Conservation (phyloP, 2,113 vertebrate species). For the Oryctolagus cuniculus region DNA sequence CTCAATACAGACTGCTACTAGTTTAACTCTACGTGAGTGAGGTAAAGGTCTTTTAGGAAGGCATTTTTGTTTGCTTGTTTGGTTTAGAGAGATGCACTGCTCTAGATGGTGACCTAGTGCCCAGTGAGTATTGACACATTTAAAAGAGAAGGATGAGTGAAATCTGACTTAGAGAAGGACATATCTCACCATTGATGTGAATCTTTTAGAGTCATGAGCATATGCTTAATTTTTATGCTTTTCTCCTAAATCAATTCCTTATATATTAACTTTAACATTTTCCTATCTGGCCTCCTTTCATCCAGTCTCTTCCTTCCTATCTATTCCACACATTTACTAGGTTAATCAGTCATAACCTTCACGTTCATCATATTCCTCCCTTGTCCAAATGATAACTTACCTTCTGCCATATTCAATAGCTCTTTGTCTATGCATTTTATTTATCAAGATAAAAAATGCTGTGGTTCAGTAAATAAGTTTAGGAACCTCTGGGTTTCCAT, state of each 20-base stretch:
- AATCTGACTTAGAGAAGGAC: constrained; percentile 27
- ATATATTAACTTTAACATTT: neutral
- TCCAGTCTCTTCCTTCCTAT: constrained; percentile 23
- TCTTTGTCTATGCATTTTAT: constrained; percentile 1
- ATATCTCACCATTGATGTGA: neutral
- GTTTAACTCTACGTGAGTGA: neutral
- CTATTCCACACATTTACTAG: neutral
- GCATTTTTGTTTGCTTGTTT: neutral
- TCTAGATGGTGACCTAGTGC: neutral
- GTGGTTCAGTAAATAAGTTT: neutral
- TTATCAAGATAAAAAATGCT: constrained; percentile 39
- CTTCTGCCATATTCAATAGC: neutral
- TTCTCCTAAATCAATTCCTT: constrained; percentile 22
- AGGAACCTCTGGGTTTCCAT: neutral
- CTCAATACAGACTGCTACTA: neutral
- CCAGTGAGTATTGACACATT: neutral
- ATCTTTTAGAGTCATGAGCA: constrained; percentile 27
- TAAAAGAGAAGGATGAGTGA: neutral
- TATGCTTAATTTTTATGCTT: constrained; percentile 29
- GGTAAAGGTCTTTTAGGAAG: neutral
- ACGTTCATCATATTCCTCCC: neutral
- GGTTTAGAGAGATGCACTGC: neutral
- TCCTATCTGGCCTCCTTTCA: neutral
- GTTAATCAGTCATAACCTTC: neutral
- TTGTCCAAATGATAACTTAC: constrained; percentile 49